Evolutionary conservation across 2,797 vertebrate species (phyloP).

Genomic region (Meriones psammophilus): DNA sequence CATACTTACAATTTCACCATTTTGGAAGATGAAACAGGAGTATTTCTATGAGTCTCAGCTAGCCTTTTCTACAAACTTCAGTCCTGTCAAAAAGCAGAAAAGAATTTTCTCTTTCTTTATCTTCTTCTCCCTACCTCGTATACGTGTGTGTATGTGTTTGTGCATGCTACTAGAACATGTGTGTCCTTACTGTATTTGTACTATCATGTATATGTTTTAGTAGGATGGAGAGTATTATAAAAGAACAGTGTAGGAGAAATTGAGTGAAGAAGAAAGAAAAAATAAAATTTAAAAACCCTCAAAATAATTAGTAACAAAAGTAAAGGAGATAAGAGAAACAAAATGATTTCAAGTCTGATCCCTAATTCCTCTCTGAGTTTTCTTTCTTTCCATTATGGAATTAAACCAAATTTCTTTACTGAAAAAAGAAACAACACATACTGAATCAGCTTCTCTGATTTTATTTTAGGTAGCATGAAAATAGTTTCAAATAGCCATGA

Average conservation of each 20-base stretch:
- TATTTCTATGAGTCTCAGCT: not conserved
- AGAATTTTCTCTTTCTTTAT: not conserved
- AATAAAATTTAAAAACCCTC: not conserved
- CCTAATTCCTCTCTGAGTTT: not conserved
- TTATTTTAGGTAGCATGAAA: not conserved
- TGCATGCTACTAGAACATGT: not conserved
- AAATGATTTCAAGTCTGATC: not conserved
- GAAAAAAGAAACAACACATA: not conserved
- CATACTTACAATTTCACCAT: not conserved
- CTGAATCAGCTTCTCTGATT: not conserved
- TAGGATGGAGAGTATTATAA: not conserved
- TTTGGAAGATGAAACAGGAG: not conserved
- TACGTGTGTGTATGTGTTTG: not conserved
- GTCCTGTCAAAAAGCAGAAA: not conserved
- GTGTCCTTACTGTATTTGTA: not conserved
- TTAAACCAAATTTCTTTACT: not conserved
- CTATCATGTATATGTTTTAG: not conserved
- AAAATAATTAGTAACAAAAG: not conserved
- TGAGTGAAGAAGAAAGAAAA: not conserved
- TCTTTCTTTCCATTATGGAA: not conserved
- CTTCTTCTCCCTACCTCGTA: accelerated
- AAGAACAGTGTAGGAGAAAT: not conserved
- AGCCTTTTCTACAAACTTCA: not conserved
- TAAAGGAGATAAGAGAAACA: not conserved
- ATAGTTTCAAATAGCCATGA: not conserved